These are phyloP conservation scores for Thunnus thynnus DNA, from an alignment of 2,113 vertebrate species.

Conservation along the genomic window DNA sequence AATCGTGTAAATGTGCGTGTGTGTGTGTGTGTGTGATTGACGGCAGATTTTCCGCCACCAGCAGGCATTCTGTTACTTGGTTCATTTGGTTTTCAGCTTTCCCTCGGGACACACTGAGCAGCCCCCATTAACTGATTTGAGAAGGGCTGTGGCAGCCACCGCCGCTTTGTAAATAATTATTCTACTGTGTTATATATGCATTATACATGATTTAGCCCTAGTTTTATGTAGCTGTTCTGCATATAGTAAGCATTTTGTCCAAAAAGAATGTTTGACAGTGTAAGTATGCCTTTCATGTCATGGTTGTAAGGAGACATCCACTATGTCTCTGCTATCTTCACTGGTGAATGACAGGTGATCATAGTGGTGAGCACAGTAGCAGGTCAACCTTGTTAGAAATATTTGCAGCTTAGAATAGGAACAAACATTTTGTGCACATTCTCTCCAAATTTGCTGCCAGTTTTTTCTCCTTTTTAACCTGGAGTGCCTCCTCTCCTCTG, in stretches of 20 bases:
- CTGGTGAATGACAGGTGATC: constrained; percentile 24
- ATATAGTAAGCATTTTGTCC: not conserved
- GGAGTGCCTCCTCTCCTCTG: not conserved
- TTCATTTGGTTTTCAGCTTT: constrained; percentile 68
- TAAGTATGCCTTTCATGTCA: not conserved
- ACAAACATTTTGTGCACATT: not conserved
- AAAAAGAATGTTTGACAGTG: not conserved
- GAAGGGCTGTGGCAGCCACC: constrained; percentile 50
- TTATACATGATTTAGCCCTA: constrained; percentile 31
- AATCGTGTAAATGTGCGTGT: not conserved
- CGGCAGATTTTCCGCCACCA: constrained; percentile 74
- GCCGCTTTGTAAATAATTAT: constrained; percentile 54
- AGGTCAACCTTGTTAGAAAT: not conserved
- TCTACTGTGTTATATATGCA: constrained; percentile 51
- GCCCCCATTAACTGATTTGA: constrained; percentile 66
- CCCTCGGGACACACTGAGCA: constrained; percentile 60
- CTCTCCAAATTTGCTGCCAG: not conserved
- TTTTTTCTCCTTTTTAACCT: constrained; percentile 3
- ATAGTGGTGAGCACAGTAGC: not conserved
- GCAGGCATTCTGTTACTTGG: constrained; percentile 58
- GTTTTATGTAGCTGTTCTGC: constrained; percentile 9
- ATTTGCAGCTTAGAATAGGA: not conserved
- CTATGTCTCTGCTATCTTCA: not conserved
- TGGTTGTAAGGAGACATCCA: constrained; percentile 6
- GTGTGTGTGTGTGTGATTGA: constrained; percentile 58